Evolutionary conservation across 1,140 invertebrate genomes (phyloP).

Genomic region (Artemia franciscana): DNA sequence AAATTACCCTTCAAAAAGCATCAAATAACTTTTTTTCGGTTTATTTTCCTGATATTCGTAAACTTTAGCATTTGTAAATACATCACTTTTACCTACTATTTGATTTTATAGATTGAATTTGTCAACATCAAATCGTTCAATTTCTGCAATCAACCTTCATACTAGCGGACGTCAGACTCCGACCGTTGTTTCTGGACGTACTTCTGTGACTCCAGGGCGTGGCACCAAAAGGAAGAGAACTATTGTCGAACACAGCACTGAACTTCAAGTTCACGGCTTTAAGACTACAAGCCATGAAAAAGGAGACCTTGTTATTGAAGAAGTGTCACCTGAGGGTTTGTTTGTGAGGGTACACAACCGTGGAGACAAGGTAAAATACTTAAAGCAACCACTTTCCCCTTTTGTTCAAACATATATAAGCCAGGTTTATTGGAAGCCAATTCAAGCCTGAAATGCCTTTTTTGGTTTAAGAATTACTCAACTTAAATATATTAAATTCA

Average conservation of each 20-base stretch:
- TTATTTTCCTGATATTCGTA: too few species aligned
- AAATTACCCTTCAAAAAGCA: too few species aligned
- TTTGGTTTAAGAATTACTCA: too few species aligned
- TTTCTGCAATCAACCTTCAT: background rate
- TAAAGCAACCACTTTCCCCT: too few species aligned
- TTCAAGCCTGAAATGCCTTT: too few species aligned
- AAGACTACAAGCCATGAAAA: conserved; percentile 43
- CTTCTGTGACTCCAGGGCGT: conserved; percentile 14
- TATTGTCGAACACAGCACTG: conserved; percentile 45
- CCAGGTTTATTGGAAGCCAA: too few species aligned
- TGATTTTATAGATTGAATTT: background rate
- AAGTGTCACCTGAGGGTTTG: conserved; percentile 64
- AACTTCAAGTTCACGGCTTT: conserved; percentile 40
- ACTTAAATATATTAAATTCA: too few species aligned
- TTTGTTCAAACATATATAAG: too few species aligned
- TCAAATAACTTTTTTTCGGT: too few species aligned
- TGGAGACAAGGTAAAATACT: conserved; percentile 48
- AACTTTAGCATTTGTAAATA: too few species aligned
- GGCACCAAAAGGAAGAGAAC: conserved; percentile 47
- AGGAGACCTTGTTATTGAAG: conserved; percentile 61
- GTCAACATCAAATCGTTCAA: background rate
- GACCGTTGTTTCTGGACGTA: background rate
- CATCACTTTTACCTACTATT: too few species aligned
- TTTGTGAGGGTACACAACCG: conserved; percentile 76
- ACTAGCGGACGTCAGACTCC: background rate